phyloP scores from a whole-genome alignment of 35 echinoderm and acorn worm genomes.

The Apostichopus californicus region DNA sequence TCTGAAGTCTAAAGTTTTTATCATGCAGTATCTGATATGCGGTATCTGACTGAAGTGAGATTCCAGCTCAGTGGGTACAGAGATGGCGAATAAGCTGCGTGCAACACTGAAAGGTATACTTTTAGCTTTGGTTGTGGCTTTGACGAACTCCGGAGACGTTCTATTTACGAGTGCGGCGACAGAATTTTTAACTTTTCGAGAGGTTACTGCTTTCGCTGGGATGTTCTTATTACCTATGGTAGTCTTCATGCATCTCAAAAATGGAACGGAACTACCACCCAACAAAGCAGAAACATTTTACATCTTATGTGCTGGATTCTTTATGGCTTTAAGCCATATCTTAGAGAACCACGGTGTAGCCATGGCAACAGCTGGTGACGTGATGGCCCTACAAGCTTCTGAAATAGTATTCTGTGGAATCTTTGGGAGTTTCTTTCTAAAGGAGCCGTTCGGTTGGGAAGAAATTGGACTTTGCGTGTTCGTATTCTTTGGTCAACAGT shows the following conservation, averaged over 20 bases:
- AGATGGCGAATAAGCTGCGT: background rate
- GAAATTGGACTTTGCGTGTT: background rate
- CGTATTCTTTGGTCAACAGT: background rate
- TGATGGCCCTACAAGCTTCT: background rate
- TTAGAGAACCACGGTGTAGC: background rate
- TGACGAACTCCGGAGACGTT: background rate
- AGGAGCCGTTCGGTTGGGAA: background rate
- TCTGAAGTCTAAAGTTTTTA: too few species aligned
- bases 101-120: background rate
- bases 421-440: background rate
- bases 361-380: background rate
- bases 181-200: background rate
- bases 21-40: too few species aligned
- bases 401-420: conserved; percentile 23
- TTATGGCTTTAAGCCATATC: background rate
- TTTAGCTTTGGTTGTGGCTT: background rate
- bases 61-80: background rate
- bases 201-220: background rate
- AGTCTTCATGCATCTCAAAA: background rate
- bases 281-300: background rate
- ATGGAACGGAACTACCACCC: background rate
- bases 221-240: background rate
- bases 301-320: background rate
- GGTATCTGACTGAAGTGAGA: too few species aligned
- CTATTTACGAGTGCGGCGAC: background rate